Base-by-base conservation (phyloP, 2,888 invertebrate genomes). In the Alitta virens region DNA sequence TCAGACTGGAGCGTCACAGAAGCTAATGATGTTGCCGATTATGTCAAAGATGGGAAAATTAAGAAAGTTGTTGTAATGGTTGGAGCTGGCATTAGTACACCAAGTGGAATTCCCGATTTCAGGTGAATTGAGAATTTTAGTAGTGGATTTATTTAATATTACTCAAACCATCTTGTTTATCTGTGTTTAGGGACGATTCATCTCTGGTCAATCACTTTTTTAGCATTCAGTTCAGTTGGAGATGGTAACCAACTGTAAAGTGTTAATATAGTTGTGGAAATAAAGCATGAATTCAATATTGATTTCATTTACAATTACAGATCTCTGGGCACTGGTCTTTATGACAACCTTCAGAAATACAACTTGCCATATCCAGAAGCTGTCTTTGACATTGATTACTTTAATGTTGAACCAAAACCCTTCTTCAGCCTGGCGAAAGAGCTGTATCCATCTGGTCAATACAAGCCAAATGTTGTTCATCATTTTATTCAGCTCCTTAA, bases 351-450 rank as follows among this genome's bases (percentile, higher is more conserved):
- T 52, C 87, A 90, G 72, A 92, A 95, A 78, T 97, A 94, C 81
- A 88, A 95, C 70, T 84, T 98, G 50, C 93, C 94, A 0, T 87
- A 92, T 83, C 95, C 96, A 0, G 90, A 92, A 78, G 91, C 93
- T 0, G 91, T 98, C 72, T 98, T 98, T 80, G 92, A 94, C 77
- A 86, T 96, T 58, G 88, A 88, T 63, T 96, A 90, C 82, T 98
- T 98, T 78, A 67, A 68, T 63, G 77, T 78, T 67, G 92, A 95
- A 82, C 96, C 97, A 0, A 88, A 91, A 75, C 97, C 97, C 1
- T 97, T 98, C 83, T 98, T 92, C 77, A 87, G 88, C 51, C 83
- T 98, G 67, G 93, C 95, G 14, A 94, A 91, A 81, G 91, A 94
- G 82, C 83, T 97, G 49, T 91, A 91, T 78, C 94, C 94, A 0